Evolutionary conservation across 2,797 vertebrate genomes (phyloP).

Genomic region (Tangara arthus): DNA sequence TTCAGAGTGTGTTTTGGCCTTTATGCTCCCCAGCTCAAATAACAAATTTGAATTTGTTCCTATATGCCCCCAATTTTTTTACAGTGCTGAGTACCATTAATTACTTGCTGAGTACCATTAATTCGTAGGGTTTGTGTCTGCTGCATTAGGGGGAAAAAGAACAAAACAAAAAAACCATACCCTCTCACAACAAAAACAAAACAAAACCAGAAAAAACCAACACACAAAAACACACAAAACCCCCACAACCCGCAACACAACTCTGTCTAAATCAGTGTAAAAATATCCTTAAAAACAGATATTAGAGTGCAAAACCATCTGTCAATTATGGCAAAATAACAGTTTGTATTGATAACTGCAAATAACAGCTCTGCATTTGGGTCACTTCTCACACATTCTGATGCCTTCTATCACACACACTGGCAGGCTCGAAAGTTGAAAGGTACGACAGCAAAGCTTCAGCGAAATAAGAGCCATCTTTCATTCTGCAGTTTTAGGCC

Average conservation of each 20-base stretch:
- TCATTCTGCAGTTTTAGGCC: background rate
- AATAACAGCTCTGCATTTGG: conserved; percentile 64
- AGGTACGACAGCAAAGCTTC: conserved; percentile 51
- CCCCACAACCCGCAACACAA: background rate
- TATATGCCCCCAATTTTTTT: background rate
- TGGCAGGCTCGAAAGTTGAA: conserved; percentile 58
- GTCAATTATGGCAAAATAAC: conserved; percentile 69
- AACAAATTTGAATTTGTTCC: background rate
- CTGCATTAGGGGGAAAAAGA: background rate
- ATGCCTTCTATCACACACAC: conserved; percentile 62
- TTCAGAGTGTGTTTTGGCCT: background rate
- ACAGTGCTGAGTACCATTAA: background rate
- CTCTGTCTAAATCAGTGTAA: conserved; percentile 55
- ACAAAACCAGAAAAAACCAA: background rate
- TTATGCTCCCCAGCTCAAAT: background rate
- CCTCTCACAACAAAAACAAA: background rate
- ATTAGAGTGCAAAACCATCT: conserved; percentile 68
- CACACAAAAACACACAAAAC: background rate
- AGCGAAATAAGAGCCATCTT: conserved; percentile 12
- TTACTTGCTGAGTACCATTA: background rate
- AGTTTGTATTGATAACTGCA: conserved; percentile 70
- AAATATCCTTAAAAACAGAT: conserved; percentile 70
- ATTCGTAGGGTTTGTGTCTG: background rate
- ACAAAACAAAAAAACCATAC: background rate
- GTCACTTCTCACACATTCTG: conserved; percentile 69